These are phyloP conservation scores for Aphelenchoides bicaudatus DNA, from an alignment of 2,888 invertebrate genomes.

Conservation along the genomic window DNA sequence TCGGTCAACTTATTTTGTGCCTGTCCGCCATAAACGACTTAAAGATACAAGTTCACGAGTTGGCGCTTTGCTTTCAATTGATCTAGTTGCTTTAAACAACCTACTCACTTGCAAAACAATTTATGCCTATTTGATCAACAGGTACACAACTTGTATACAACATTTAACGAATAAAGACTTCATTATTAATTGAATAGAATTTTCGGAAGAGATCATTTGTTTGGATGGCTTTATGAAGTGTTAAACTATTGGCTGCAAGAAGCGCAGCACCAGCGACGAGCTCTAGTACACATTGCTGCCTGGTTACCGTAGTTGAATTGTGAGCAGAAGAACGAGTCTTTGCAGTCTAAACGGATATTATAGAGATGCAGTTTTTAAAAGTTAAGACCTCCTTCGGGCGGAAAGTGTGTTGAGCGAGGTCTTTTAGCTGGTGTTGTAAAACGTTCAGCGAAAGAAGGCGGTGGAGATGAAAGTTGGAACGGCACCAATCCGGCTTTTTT, in stretches of 20 bases:
- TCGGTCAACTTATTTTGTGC: neutral
- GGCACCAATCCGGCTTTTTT: no score
- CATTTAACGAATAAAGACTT: constrained; percentile 6
- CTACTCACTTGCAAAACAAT: no score
- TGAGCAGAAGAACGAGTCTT: constrained; percentile 27
- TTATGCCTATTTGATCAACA: no score
- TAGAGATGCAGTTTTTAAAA: neutral
- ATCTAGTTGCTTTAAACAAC: no score
- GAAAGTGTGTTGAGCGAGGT: neutral
- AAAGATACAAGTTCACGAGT: neutral
- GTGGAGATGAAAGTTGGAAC: no score
- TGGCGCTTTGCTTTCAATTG: neutral
- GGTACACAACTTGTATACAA: no score
- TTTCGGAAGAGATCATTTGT: no score
- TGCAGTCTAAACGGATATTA: constrained; percentile 19
- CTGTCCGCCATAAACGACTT: neutral
- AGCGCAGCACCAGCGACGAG: constrained; percentile 25
- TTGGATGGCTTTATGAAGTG: no score
- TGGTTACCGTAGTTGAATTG: constrained; percentile 17
- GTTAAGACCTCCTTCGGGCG: neutral
- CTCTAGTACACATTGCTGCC: neutral
- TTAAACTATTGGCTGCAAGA: constrained; percentile 18
- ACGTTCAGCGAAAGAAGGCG: neutral
- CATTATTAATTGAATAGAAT: no score
- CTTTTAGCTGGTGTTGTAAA: constrained; percentile 12